Conservation (phyloP, 2,888 invertebrate species). For the Sthenelais limicola region DNA sequence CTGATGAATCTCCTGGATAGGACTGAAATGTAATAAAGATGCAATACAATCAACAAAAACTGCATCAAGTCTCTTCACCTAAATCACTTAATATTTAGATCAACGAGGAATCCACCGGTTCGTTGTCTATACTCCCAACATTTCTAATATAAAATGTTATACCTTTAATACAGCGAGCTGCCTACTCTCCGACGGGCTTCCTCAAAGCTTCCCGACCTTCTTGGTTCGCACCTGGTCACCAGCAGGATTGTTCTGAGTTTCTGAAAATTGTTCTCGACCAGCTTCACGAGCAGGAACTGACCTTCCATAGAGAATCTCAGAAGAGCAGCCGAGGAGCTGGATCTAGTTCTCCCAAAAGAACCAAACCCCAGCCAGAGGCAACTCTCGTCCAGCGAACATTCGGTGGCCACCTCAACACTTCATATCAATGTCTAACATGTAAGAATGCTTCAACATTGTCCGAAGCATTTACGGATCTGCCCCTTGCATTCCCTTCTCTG, state of each 20-base stretch:
- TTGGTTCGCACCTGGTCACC: conserved; percentile 83
- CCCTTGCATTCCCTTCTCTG: conserved; percentile 69
- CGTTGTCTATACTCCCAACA: not conserved
- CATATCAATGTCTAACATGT: conserved; percentile 83
- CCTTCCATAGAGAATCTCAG: not conserved
- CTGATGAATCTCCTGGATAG: too few relatives aligned
- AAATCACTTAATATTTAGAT: too few relatives aligned
- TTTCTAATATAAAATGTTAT: not conserved
- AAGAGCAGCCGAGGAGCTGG: not conserved
- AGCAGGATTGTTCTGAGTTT: conserved; percentile 92
- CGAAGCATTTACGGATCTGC: conserved; percentile 85
- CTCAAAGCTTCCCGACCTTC: conserved; percentile 82
- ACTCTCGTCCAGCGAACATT: conserved; percentile 81
- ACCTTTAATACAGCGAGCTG: conserved; percentile 72
- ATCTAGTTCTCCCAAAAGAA: conserved; percentile 7
- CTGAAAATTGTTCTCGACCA: conserved; percentile 82
- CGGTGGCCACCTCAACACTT: conserved; percentile 83
- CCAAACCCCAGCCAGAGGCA: not conserved
- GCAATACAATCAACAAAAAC: too few relatives aligned
- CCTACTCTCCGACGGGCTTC: conserved; percentile 82
- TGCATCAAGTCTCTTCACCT: too few relatives aligned
- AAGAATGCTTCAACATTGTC: conserved; percentile 81
- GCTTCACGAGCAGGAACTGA: conserved; percentile 81
- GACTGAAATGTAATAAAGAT: too few relatives aligned
- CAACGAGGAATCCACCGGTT: too few relatives aligned